phyloP scores from a whole-genome alignment of 2,888 invertebrate genomes.

The Thera obeliscata region DNA sequence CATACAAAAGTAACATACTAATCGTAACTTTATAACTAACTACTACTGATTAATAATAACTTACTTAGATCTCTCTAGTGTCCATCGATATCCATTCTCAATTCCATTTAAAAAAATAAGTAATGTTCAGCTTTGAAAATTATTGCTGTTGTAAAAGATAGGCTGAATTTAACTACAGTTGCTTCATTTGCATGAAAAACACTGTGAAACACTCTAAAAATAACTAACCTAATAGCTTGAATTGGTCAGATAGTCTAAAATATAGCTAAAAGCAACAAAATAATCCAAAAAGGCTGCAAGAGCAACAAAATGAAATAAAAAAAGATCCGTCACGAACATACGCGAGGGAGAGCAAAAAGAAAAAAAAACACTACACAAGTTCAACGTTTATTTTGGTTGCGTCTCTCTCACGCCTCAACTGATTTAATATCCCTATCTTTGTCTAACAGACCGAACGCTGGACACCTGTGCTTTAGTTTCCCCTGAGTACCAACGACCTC shows the following conservation, averaged over 20 bases:
- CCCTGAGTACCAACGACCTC: constrained; percentile 85
- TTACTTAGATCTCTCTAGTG: too few species aligned
- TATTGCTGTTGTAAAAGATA: neutral
- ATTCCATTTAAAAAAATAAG: too few species aligned
- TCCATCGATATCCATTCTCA: too few species aligned
- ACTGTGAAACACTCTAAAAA: constrained; percentile 39
- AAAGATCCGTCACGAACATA: constrained; percentile 84
- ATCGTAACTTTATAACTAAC: too few species aligned
- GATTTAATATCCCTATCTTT: constrained; percentile 58
- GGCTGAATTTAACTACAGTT: neutral
- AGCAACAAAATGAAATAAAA: constrained; percentile 75
- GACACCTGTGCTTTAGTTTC: constrained; percentile 85
- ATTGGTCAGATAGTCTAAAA: constrained; percentile 70
- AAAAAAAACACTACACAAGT: constrained; percentile 80
- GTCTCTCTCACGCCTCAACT: constrained; percentile 61
- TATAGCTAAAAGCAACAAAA: constrained; percentile 81
- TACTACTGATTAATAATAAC: too few species aligned
- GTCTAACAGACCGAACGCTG: constrained; percentile 77
- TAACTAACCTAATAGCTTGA: constrained; percentile 60
- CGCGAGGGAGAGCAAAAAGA: constrained; percentile 82
- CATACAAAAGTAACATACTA: too few species aligned
- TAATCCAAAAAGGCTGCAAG: constrained; percentile 77
- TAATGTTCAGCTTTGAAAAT: too few species aligned
- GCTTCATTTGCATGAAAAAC: constrained; percentile 11
- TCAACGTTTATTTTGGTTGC: constrained; percentile 84